Conservation (phyloP, 2,888 invertebrate genomes). For the Tenodera sinensis region DNA sequence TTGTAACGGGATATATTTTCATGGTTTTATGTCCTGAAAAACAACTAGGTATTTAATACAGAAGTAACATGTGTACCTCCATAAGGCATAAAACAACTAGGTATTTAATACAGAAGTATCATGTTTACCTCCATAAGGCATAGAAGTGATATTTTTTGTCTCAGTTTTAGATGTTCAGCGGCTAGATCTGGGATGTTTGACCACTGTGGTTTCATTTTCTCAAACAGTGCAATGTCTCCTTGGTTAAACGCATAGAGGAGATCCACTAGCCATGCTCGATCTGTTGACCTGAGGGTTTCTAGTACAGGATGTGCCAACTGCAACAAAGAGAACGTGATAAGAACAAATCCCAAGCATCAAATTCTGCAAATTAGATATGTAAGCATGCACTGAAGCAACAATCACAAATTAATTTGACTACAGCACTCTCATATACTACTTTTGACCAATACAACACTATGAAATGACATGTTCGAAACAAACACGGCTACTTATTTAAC, state of each 20-base stretch:
- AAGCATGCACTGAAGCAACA: too few relatives aligned
- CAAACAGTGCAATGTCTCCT: slow-evolving; percentile 75
- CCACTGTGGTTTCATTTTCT: slow-evolving; percentile 71
- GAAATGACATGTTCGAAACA: too few relatives aligned
- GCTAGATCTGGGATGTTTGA: slow-evolving; percentile 76
- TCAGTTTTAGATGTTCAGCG: slow-evolving; percentile 73
- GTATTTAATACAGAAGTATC: too few relatives aligned
- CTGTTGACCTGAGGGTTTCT: slow-evolving; percentile 73
- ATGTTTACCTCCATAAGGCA: slow-evolving; percentile 85
- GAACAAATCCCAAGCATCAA: not conserved
- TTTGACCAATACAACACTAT: too few relatives aligned
- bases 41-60: too few relatives aligned
- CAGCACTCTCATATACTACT: too few relatives aligned
- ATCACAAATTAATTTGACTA: too few relatives aligned
- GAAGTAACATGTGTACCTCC: slow-evolving; percentile 59
- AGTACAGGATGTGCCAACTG: slow-evolving; percentile 92
- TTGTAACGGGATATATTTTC: too few relatives aligned
- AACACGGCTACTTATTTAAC: too few relatives aligned
- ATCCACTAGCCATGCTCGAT: slow-evolving; percentile 84
- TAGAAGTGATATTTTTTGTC: slow-evolving; percentile 91
- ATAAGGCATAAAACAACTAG: slow-evolving; percentile 86
- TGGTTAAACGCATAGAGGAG: slow-evolving; percentile 81
- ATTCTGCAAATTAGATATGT: too few relatives aligned
- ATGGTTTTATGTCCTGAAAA: too few relatives aligned
- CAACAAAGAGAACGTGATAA: slow-evolving; percentile 29